phyloP scores from a whole-genome alignment of 2,797 vertebrate species.

The Oophaga sylvatica region DNA sequence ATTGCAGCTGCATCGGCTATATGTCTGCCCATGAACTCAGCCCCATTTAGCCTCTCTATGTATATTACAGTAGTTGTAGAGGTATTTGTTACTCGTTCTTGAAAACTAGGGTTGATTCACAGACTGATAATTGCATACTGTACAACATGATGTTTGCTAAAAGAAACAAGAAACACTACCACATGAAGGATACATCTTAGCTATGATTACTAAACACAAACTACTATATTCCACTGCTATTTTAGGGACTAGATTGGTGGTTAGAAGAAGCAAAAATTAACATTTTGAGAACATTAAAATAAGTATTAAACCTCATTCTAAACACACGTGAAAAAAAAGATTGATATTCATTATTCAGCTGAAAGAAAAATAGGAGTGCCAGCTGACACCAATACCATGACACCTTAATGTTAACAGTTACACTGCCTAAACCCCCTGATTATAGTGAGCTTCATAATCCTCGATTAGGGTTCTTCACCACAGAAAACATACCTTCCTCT shows the following conservation, averaged over 20 bases:
- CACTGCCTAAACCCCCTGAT: no score
- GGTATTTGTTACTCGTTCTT: not conserved
- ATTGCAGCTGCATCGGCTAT: no score
- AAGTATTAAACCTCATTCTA: no score
- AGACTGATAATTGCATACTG: not conserved
- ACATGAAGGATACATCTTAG: slow-evolving; percentile 42
- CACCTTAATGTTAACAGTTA: no score
- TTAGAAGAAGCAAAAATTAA: not conserved
- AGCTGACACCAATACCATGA: no score
- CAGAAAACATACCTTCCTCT: no score
- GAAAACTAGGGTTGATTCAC: not conserved
- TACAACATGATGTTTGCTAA: slow-evolving; percentile 35
- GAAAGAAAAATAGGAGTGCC: not conserved
- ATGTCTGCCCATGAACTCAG: not conserved
- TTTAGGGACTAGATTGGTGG: slow-evolving; percentile 2
- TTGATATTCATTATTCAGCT: not conserved
- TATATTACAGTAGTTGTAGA: not conserved
- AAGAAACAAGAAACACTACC: slow-evolving; percentile 27
- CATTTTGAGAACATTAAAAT: not conserved
- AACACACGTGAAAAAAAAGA: not conserved
- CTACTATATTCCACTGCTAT: slow-evolving; percentile 40
- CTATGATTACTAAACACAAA: slow-evolving; percentile 50
- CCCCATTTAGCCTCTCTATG: not conserved
- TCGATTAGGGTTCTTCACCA: no score
- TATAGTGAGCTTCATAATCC: no score